A percentile compares a stretch with the other conserved stretches of the same genome.
These are phyloP conservation scores for Chlorops oryzae DNA, from an alignment of 1,140 invertebrate genomes.

Conservation along the genomic window DNA sequence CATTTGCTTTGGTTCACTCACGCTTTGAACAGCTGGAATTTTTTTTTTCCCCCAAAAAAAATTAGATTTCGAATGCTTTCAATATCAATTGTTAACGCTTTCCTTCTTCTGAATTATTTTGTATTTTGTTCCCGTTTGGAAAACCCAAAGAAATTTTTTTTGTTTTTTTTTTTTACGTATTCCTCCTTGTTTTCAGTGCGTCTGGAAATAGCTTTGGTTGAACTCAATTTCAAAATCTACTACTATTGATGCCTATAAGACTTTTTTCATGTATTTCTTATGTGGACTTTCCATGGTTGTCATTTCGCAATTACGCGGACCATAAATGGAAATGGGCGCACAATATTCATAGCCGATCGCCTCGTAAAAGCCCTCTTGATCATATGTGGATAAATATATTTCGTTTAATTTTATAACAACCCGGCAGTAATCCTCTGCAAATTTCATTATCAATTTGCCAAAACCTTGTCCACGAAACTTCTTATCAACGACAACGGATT, in stretches of 20 bases:
- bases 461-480: constrained; percentile 63
- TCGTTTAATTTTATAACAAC: constrained; percentile 54
- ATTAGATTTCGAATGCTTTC: too few species aligned
- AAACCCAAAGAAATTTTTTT: too few species aligned
- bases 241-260: constrained; percentile 44
- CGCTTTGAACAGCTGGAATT: too few species aligned
- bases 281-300: constrained; percentile 40
- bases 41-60: too few species aligned
- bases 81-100: too few species aligned
- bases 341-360: constrained; percentile 68
- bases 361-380: constrained; percentile 68
- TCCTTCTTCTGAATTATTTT: too few species aligned
- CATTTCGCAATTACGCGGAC: constrained; percentile 45
- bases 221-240: constrained; percentile 22
- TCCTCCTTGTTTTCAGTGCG: too few species aligned
- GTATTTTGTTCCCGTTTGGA: too few species aligned
- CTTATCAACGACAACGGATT: constrained; percentile 70
- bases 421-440: constrained; percentile 63
- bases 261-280: constrained; percentile 49
- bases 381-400: constrained; percentile 69
- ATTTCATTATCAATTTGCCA: constrained; percentile 63
- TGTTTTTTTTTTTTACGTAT: too few species aligned
- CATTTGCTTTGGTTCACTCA: too few species aligned
- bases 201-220: too few species aligned
- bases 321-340: constrained; percentile 63